A percentile compares a stretch with the other conserved stretches of the same genome.
phyloP scores from a whole-genome alignment of 2,888 invertebrate species.

The Cecidostiba fungosa region DNA sequence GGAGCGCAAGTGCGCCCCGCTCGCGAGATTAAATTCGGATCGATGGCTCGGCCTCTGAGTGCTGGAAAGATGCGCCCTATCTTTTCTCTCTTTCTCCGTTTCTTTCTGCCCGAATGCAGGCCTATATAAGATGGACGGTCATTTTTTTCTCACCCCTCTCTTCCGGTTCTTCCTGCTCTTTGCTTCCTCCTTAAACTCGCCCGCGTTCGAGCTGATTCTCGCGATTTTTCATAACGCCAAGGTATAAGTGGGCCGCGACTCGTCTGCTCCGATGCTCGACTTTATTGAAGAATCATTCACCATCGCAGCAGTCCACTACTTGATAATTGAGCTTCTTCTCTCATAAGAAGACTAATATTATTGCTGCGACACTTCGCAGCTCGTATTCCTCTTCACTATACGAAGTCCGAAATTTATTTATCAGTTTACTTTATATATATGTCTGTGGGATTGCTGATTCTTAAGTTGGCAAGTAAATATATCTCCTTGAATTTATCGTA shows the following conservation, averaged over 20 bases:
- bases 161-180: neutral
- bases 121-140: neutral
- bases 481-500: neutral
- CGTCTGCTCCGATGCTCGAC: neutral
- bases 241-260: neutral
- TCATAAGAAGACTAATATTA: no score
- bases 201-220: constrained; percentile 8
- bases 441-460: neutral
- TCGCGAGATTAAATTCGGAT: constrained; percentile 54
- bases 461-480: neutral
- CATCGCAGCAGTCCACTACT: neutral
- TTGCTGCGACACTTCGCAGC: no score
- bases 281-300: neutral
- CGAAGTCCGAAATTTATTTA: neutral
- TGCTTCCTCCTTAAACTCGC: constrained; percentile 25
- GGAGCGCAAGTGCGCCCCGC: neutral
- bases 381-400: neutral
- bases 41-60: constrained; percentile 16
- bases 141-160: constrained; percentile 8
- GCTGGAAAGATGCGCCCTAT: neutral
- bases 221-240: constrained; percentile 37
- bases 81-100: neutral
- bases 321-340: neutral
- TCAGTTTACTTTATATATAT: neutral
- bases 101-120: neutral